Evolutionary conservation across 2,113 vertebrate genomes (phyloP), one percentile per base, ranked within the genome.

Genomic region (Petaurus breviceps): DNA sequence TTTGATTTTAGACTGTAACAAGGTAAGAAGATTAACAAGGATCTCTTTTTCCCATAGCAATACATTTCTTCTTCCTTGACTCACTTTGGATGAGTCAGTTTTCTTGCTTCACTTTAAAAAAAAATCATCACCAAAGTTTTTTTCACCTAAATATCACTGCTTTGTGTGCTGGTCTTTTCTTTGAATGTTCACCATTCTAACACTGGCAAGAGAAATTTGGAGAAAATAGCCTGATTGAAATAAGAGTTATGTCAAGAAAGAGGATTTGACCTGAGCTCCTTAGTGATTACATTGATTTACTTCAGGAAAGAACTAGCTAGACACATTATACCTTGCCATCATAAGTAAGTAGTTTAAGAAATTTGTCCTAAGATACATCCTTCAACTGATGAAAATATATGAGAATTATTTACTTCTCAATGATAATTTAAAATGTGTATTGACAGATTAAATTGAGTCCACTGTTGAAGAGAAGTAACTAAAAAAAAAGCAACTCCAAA

Each of bases 361-460:
- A 28, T 90, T 8, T 49, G 8, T 3, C 3, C 19, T 14, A 49
- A 46, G 68, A 24, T 23, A 19, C 61, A 53, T 93, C 61, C 26
- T 90, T n/a, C 50, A 51, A 90, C 37, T 14, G 6, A 77, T 51
- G 57, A 51, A 12, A 90, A 11, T 51, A 1, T 24, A 23, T 93
- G 24, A 55, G 0, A 51, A 1, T 55, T 49, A 90, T 96, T 92
- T 89, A 46, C 61, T 90, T 91, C 37, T n/a, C 91, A 93, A 6
- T 46, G 49, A 57, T 92, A 1, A 23, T 46, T 92, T 96, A 61
- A 50, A 93, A 94, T 92, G 43, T 55, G 28, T 94, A 43, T 50
- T 49, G 89, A 92, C 43, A 53, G 68, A 84, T 84, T 84, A 84
- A 84, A 84, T 84, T 84, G 68, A 84, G n/a, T 84, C 68, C 19